Percentiles rank a stretch among this genome's conserved stretches.
Evolutionary conservation across 2,113 vertebrate genomes (phyloP).

Genomic region (Dolichallabes microphthalmus): DNA sequence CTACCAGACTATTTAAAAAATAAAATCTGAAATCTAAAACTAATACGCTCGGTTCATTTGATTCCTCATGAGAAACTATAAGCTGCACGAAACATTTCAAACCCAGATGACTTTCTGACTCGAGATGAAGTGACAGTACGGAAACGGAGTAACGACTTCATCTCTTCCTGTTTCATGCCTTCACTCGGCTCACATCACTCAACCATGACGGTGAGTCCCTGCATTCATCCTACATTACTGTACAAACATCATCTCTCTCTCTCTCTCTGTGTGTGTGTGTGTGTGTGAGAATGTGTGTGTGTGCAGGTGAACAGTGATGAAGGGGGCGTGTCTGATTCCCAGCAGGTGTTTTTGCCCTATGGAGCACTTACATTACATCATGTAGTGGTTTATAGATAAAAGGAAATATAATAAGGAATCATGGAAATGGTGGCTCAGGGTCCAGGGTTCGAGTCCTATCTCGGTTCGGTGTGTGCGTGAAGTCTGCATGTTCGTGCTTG

Average conservation of each 20-base stretch:
- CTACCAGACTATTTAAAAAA: background rate
- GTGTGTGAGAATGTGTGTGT: background rate
- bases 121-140: background rate
- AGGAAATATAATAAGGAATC: too few relatives aligned
- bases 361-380: too few relatives aligned
- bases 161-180: constrained; percentile 42
- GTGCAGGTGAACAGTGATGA: background rate
- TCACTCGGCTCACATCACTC: constrained; percentile 9
- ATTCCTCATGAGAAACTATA: background rate
- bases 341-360: background rate
- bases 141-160: constrained; percentile 12
- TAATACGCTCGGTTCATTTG: background rate
- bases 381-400: too few relatives aligned
- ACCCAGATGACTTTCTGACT: background rate
- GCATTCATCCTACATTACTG: background rate
- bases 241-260: background rate
- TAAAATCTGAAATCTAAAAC: background rate
- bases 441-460: too few relatives aligned
- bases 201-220: constrained; percentile 44
- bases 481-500: too few relatives aligned
- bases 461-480: too few relatives aligned
- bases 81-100: too few relatives aligned
- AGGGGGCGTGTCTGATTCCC: constrained; percentile 9
- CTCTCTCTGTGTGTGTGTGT: background rate
- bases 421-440: too few relatives aligned